Evolutionary conservation across 2,797 vertebrate species (phyloP).

Genomic region (Cossypha heuglini): DNA sequence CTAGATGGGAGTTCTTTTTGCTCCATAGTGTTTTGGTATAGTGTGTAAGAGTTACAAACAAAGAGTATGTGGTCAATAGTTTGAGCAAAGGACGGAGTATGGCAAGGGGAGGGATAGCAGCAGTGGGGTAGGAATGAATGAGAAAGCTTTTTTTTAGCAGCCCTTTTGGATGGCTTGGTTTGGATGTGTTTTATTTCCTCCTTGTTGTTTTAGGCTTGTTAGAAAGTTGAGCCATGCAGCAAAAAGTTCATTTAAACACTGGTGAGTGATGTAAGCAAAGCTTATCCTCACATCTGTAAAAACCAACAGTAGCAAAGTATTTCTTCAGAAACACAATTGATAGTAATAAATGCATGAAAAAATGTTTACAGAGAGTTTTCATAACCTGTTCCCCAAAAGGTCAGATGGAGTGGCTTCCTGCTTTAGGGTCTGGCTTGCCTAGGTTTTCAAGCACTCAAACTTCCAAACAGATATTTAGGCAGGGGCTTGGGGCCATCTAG

Average conservation of each 20-base stretch:
- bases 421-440: neutral
- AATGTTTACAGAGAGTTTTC: neutral
- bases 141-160: neutral
- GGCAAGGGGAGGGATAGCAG: neutral
- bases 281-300: neutral
- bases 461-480: neutral
- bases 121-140: rapidly evolving
- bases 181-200: neutral
- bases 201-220: neutral
- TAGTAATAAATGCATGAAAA: neutral
- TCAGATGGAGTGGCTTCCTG: neutral
- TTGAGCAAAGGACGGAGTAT: neutral
- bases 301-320: neutral
- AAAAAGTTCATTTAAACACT: neutral
- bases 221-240: neutral
- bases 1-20: neutral
- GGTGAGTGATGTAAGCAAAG: neutral
- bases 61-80: neutral
- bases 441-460: neutral
- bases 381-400: neutral
- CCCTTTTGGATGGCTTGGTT: neutral
- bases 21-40: neutral
- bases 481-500: rapidly evolving
- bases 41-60: neutral
- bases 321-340: neutral